phyloP scores from a whole-genome alignment of 2,113 vertebrate genomes.

The Phodopus roborovskii region DNA sequence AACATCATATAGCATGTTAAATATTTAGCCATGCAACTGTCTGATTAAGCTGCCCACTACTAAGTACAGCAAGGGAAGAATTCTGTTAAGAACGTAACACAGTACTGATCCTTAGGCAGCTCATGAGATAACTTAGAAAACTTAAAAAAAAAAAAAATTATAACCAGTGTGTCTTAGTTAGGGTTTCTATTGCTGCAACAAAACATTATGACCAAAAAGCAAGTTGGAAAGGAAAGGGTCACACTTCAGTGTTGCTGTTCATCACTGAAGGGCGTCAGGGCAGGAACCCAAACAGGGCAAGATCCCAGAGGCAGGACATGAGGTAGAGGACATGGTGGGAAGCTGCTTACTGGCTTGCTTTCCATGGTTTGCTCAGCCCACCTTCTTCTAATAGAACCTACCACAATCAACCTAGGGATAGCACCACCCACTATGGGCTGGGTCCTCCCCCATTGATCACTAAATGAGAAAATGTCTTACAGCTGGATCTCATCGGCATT shows the following conservation, averaged over 20 bases:
- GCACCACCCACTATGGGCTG: neutral
- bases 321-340: neutral
- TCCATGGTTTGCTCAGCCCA: neutral
- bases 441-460: neutral
- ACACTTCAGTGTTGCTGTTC: neutral
- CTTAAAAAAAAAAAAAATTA: constrained; percentile 3
- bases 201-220: neutral
- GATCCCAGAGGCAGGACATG: neutral
- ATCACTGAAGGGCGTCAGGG: neutral
- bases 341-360: neutral
- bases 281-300: neutral
- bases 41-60: constrained; percentile 35
- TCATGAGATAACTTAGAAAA: neutral
- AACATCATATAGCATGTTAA: neutral
- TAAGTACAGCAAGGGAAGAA: neutral
- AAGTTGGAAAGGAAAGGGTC: neutral
- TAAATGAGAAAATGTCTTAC: neutral
- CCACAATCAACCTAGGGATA: neutral
- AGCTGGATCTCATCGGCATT: neutral
- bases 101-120: neutral
- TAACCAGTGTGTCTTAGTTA: neutral
- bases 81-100: neutral
- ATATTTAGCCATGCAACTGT: neutral
- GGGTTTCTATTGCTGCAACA: neutral
- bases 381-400: neutral